These are phyloP conservation scores for Eupeodes latifasciatus DNA, from an alignment of 2,888 invertebrate species.

Conservation along the genomic window DNA sequence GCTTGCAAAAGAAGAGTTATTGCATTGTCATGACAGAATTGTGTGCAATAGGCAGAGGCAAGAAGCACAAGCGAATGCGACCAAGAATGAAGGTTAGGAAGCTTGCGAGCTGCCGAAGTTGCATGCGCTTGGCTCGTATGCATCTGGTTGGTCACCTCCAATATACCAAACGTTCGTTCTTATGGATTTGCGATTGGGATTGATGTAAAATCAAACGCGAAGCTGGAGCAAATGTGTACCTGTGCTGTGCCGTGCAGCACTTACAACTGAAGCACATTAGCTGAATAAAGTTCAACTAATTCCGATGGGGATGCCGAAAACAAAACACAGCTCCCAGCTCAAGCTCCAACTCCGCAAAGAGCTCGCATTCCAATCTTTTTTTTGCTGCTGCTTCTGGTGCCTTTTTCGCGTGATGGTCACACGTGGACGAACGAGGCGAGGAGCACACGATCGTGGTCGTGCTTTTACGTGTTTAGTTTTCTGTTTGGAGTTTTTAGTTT, in stretches of 20 bases:
- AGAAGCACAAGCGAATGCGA: conserved; percentile 27
- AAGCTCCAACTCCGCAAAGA: background rate
- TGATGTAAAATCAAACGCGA: conserved; percentile 52
- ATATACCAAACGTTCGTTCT: background rate
- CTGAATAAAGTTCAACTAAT: conserved; percentile 74
- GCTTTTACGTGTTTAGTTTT: conserved; percentile 11
- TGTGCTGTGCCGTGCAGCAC: conserved; percentile 28
- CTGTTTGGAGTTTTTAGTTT: background rate
- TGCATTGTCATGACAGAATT: conserved; percentile 71
- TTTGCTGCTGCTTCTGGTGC: background rate
- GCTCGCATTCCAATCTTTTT: conserved; percentile 63
- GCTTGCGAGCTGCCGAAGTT: conserved; percentile 47
- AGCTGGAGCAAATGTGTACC: conserved; percentile 21
- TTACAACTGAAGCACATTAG: conserved; percentile 72
- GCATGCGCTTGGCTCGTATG: conserved; percentile 29
- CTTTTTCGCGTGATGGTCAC: conserved; percentile 53
- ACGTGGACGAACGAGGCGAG: conserved; percentile 63
- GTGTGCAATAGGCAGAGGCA: conserved; percentile 45
- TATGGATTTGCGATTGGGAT: conserved; percentile 27
- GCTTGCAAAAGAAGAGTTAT: conserved; percentile 73
- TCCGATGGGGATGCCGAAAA: conserved; percentile 64
- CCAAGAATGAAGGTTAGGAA: conserved; percentile 61
- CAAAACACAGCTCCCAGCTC: conserved; percentile 19
- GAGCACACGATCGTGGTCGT: conserved; percentile 61
- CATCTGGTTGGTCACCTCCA: conserved; percentile 62